phyloP scores from a whole-genome alignment of 2,113 vertebrate genomes.

The Columbina picui region DNA sequence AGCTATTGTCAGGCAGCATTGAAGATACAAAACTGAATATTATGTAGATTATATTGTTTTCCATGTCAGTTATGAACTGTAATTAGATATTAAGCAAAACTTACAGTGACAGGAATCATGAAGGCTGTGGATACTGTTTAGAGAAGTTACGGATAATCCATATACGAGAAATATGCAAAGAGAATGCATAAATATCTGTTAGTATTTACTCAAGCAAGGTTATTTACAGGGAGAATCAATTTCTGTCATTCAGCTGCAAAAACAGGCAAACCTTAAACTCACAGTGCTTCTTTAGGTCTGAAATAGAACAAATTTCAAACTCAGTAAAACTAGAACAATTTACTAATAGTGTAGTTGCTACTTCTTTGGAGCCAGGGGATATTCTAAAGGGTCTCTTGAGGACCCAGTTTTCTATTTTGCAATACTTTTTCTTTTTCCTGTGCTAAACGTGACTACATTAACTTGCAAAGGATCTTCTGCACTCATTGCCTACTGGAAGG shows the following conservation, averaged over 20 bases:
- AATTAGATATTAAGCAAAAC: slow-evolving; percentile 41
- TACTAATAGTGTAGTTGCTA: neutral
- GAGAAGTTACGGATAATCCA: neutral
- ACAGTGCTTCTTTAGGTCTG: neutral
- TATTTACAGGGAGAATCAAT: neutral
- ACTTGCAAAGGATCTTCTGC: neutral
- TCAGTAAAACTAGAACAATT: neutral
- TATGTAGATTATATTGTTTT: slow-evolving; percentile 39
- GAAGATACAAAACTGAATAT: slow-evolving; percentile 4
- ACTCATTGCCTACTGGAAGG: neutral
- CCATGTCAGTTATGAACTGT: slow-evolving; percentile 2
- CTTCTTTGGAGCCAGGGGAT: neutral
- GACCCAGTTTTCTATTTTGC: neutral
- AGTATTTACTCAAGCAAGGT: neutral
- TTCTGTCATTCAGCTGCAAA: neutral
- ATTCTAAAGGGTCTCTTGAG: neutral
- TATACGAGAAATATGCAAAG: neutral
- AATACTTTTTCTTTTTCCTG: neutral
- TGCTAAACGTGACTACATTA: neutral
- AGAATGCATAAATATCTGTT: neutral
- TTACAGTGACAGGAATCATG: neutral
- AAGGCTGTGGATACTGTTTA: neutral
- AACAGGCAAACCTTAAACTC: neutral
- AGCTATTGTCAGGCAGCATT: neutral
- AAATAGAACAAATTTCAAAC: neutral